Evolutionary conservation across 2,113 vertebrate genomes (phyloP), one percentile per base, ranked within the genome.

Genomic region (Setophaga kirtlandii): DNA sequence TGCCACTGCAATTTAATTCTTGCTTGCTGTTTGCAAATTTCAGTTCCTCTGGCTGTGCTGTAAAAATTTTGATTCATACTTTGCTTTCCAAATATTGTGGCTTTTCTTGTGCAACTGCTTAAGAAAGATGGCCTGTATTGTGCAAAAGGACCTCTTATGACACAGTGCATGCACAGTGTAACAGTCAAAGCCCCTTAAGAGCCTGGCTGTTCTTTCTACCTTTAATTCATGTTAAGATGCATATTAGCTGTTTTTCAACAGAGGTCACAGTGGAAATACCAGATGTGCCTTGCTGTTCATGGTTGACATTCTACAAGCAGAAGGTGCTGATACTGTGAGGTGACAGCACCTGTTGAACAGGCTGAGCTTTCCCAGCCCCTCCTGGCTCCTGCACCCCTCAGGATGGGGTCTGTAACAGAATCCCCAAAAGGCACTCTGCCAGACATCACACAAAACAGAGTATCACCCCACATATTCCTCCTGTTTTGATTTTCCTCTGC

Each of bases 21-120:
- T 87, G 92, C 94, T 89, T 87, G 87, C 65, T 18, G 44, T 65
- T 50, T 67, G 92, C 96, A 96, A 96, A 91, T 97, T 97, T 97
- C 95, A 96, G 95, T 97, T 97, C 97, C 95, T 96, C 95, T 92
- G 59, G 62, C 58, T 83, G 47, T 74, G 55, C 93, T 93, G 76
- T 64, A 87, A 89, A 91, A 95, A 35, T 25, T 95, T 97, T 93
- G 87, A 97, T 97, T 96, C 95, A 96, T 93, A 60, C 65, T 96
- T 96, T 88, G 83, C 87, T 96, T 96, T 94, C 67, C 92, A 96
- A 94, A 95, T 89, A 86, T 37, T 92, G 95, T 70, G 88, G 91
- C 81, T 96, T 92, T 67, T 93, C 86, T 95, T 95, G 81, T 94
- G 95, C 95, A 97, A 97, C 63, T n/a, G 35, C 65, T 92, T 64